Conservation (phyloP, 2,113 vertebrate genomes). For the Chaenogobius annularis region DNA sequence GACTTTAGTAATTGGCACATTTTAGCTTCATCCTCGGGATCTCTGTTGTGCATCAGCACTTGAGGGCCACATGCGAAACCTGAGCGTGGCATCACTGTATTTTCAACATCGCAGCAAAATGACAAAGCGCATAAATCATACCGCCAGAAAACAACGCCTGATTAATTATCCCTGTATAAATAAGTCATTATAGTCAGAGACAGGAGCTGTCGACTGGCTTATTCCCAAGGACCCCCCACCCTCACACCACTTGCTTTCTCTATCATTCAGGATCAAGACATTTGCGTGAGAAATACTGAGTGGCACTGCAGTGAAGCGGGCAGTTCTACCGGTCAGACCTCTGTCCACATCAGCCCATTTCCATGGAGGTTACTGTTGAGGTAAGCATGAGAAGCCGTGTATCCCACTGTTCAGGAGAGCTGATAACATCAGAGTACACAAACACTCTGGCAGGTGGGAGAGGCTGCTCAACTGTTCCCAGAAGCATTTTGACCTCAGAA, state of each 20-base stretch:
- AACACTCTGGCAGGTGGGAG: slow-evolving; percentile 55
- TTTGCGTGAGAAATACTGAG: slow-evolving; percentile 20
- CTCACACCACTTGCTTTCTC: slow-evolving; percentile 9
- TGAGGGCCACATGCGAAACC: slow-evolving; percentile 2
- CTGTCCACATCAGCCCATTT: slow-evolving; percentile 55
- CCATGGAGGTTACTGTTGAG: slow-evolving; percentile 63
- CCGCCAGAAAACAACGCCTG: slow-evolving; percentile 60
- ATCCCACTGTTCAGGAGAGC: slow-evolving; percentile 49
- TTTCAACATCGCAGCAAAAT: slow-evolving; percentile 39
- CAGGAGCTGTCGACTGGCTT: slow-evolving; percentile 65
- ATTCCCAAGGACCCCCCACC: slow-evolving; percentile 50
- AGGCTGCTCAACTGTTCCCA: slow-evolving; percentile 51
- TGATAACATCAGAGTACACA: slow-evolving; percentile 64
- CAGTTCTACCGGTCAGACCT: slow-evolving; percentile 44
- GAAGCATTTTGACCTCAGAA: slow-evolving; percentile 23
- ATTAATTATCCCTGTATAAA: slow-evolving; percentile 78
- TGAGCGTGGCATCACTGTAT: slow-evolving; percentile 23
- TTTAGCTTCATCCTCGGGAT: background rate
- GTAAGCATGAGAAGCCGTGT: slow-evolving; percentile 60
- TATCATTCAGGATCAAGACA: slow-evolving; percentile 12
- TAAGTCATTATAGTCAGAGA: slow-evolving; percentile 74
- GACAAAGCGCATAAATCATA: slow-evolving; percentile 75
- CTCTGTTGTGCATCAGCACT: background rate
- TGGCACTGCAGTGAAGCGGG: slow-evolving; percentile 11
- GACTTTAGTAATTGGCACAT: background rate